Base-by-base conservation (phyloP, 2,113 vertebrate genomes). In the Columbina picui region DNA sequence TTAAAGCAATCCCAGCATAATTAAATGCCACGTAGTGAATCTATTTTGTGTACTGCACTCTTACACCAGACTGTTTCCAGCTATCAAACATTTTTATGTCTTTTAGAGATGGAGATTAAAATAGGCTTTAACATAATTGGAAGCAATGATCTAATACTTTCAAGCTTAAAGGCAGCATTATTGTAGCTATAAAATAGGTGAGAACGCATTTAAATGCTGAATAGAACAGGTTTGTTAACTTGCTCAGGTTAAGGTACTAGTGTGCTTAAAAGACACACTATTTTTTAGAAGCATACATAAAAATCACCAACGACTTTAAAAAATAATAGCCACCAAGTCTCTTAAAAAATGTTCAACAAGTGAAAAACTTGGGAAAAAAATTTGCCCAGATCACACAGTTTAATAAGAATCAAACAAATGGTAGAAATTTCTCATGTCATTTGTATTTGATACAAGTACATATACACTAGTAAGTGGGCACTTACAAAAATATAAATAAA, bases 81-180 rank as follows among this genome's bases (percentile, higher is more conserved):
- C 84, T 70, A 96, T 94, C 84, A 95, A 94, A 93, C 60, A 85
- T 79, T 86, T 94, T 96, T 86, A 96, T 87, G 81, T 78, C 65
- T 95, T 94, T 63, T 77, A 81, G 74, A 90, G 83, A 96, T 21
- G 4, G 65, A 88, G 73, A 93, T 92, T 91, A 96, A 96, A 91
- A 96, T 12, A 75, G 84, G 70, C 25, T 87, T 93, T 93, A 95
- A 87, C 29, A 21, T 92, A 95, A 94, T 83, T 96, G 85, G 43
- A 84, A 91, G 87, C 71, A 78, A 89, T 92, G 84, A 94, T 93
- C 82, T 85, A 92, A 89, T 76, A 83, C 50, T 84, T 86, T 63
- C 83, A 95, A 95, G 74, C 69, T 86, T 94, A 95, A 90, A 95
- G 64, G 56, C 38, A 71, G 91, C 23, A 89, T 88, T 82, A 94